Conservation (phyloP, 2,113 vertebrate species). For the Ammospiza caudacuta region DNA sequence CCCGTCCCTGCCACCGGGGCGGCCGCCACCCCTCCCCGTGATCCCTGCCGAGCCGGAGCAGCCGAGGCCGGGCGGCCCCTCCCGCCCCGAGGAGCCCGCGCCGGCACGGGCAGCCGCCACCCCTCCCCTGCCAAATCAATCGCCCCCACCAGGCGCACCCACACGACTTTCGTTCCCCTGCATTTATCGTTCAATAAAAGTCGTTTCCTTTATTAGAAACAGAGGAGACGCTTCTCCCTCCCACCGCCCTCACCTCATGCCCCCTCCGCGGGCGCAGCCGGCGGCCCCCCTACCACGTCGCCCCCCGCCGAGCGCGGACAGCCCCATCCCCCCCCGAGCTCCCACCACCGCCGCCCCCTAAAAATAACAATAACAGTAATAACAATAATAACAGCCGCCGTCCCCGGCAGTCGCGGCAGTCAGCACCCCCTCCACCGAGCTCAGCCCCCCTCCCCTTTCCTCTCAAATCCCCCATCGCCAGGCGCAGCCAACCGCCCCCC, state of each 20-base stretch:
- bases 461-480: conserved; percentile 22
- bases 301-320: too few species aligned
- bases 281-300: too few species aligned
- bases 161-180: conserved; percentile 13
- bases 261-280: too few species aligned
- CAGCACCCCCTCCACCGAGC: neutral
- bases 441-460: neutral
- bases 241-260: neutral
- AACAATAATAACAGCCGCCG: conserved; percentile 23
- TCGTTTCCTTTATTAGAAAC: conserved; percentile 44
- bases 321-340: too few species aligned
- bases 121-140: neutral
- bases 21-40: neutral
- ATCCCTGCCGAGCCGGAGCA: neutral
- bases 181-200: conserved; percentile 47
- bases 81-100: neutral
- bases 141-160: neutral
- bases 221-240: neutral
- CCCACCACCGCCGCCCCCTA: neutral
- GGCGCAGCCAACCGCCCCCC: neutral
- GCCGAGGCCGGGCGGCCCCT: neutral
- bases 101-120: neutral
- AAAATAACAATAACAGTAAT: conserved; percentile 20
- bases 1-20: neutral
- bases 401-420: neutral